These are phyloP conservation scores for Goniozus legneri DNA, from an alignment of 1,140 invertebrate genomes.

Conservation along the genomic window DNA sequence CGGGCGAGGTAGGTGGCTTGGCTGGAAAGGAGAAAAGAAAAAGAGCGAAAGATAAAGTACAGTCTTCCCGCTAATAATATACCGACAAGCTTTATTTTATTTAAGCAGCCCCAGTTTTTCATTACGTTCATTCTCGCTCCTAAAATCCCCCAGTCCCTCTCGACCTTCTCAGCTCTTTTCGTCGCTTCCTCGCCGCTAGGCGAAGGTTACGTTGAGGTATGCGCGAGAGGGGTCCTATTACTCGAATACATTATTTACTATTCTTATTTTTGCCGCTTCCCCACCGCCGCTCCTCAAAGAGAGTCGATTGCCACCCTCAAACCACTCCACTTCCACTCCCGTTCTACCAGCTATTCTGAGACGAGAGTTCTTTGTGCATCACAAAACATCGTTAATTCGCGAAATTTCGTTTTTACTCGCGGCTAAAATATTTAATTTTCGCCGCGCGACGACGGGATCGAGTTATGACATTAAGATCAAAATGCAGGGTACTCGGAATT, in stretches of 20 bases:
- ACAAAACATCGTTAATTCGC: conserved; percentile 25
- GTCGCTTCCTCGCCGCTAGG: background rate
- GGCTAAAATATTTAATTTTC: too few relatives aligned
- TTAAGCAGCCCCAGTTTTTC: conserved; percentile 53
- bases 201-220: conserved; percentile 4
- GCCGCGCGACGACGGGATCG: too few relatives aligned
- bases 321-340: too few relatives aligned
- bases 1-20: background rate
- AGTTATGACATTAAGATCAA: too few relatives aligned
- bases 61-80: conserved; percentile 43
- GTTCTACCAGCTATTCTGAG: too few relatives aligned
- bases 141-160: too few relatives aligned
- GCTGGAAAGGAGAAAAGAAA: conserved; percentile 6
- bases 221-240: conserved; percentile 29
- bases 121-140: conserved; percentile 49
- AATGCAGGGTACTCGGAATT: too few relatives aligned
- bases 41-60: conserved; percentile 20
- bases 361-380: conserved; percentile 30
- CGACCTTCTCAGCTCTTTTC: conserved; percentile 19
- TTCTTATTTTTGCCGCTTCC: conserved; percentile 42
- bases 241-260: conserved; percentile 50
- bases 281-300: conserved; percentile 23
- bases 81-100: conserved; percentile 53
- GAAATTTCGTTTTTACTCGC: conserved; percentile 1
- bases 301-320: conserved; percentile 31